phyloP scores from a whole-genome alignment of 2,888 invertebrate species.

The Torymus aiolomorphi region DNA sequence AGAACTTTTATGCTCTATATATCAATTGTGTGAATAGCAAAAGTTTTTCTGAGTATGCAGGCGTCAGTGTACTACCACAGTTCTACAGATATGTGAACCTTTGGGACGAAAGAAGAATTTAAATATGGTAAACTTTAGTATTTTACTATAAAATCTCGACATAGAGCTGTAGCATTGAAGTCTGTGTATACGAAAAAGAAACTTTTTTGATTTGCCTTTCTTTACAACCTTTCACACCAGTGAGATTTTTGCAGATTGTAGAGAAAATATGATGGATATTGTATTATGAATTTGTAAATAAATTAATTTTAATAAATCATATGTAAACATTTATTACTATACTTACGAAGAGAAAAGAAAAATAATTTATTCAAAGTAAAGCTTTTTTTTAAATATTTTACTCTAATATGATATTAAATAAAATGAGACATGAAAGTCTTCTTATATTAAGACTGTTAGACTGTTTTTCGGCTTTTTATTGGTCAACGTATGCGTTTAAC shows the following conservation, averaged over 20 bases:
- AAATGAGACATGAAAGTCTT: no score
- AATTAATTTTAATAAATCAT: constrained; percentile 9
- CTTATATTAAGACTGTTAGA: no score
- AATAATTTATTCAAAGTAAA: not conserved
- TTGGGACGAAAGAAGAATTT: not conserved
- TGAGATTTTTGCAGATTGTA: not conserved
- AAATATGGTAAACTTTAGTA: constrained; percentile 4
- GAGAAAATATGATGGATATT: no score
- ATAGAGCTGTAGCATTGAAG: not conserved
- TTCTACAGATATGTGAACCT: no score
- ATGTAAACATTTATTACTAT: not conserved
- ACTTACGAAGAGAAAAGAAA: not conserved
- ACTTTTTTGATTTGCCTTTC: constrained; percentile 2
- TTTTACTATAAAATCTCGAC: not conserved
- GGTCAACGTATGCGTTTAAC: no score
- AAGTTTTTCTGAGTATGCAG: no score
- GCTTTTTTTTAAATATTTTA: no score
- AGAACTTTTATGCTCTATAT: not conserved
- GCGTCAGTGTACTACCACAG: no score
- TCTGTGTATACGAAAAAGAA: not conserved
- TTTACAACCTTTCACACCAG: not conserved
- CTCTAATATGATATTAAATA: no score
- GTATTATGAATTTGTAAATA: constrained; percentile 23
- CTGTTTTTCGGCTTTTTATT: no score
- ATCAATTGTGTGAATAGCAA: not conserved